phyloP scores from a whole-genome alignment of 2,797 vertebrate genomes.

The Heterohyrax brucei region DNA sequence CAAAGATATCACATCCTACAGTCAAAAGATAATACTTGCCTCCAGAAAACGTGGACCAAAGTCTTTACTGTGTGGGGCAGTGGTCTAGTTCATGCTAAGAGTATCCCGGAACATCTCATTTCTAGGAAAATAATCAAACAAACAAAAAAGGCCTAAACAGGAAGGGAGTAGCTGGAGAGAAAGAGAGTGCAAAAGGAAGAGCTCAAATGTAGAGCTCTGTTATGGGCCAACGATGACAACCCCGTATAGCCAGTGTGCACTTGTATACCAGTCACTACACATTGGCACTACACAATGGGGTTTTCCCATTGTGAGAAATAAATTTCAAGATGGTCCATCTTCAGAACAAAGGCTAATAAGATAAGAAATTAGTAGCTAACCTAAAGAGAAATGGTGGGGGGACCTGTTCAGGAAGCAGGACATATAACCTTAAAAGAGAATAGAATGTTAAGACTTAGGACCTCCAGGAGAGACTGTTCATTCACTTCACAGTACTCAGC shows the following conservation, averaged over 20 bases:
- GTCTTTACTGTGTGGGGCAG: not conserved
- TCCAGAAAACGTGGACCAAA: not conserved
- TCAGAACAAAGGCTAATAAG: too few species aligned
- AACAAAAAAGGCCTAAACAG: not conserved
- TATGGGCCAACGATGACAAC: too few species aligned
- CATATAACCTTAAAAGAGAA: too few species aligned
- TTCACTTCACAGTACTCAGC: too few species aligned
- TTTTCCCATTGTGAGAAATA: not conserved
- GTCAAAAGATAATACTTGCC: not conserved
- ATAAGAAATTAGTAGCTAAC: too few species aligned
- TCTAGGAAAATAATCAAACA: not conserved
- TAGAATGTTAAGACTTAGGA: too few species aligned
- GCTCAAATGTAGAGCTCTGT: not conserved
- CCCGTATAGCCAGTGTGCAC: not conserved
- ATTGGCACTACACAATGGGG: not conserved
- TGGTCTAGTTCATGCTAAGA: not conserved
- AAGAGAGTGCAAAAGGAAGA: too few species aligned
- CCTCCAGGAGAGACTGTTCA: too few species aligned
- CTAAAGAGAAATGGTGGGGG: too few species aligned
- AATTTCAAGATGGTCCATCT: too few species aligned
- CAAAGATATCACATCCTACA: not conserved
- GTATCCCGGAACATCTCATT: not conserved
- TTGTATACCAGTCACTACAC: accelerated
- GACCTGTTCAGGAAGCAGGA: too few species aligned
- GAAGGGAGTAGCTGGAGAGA: not conserved